A percentile compares a stretch with the other conserved stretches of the same genome.
phyloP scores from a whole-genome alignment of 1,140 invertebrate species.

The Laupala kohalensis region DNA sequence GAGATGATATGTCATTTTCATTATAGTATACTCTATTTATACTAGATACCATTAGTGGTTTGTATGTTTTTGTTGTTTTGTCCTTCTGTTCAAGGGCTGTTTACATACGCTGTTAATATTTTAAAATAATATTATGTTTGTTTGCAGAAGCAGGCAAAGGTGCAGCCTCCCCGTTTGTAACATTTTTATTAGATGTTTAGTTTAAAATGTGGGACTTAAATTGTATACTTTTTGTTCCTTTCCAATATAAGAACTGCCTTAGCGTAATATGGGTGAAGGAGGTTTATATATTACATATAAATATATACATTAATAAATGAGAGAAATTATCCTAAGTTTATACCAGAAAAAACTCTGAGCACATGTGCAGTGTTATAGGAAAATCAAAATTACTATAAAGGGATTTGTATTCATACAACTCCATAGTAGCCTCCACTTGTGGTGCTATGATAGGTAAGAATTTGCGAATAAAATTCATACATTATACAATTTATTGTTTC shows the following conservation, averaged over 20 bases:
- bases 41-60: background rate
- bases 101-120: background rate
- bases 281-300: conserved; percentile 5
- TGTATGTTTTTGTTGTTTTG: background rate
- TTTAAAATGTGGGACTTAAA: background rate
- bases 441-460: conserved; percentile 4
- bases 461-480: conserved; percentile 2
- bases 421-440: background rate
- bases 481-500: background rate
- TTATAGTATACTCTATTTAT: background rate
- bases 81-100: background rate
- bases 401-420: background rate
- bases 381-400: background rate
- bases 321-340: background rate
- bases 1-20: background rate
- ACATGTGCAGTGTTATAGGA: background rate
- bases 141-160: background rate
- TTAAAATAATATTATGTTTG: background rate
- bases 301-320: conserved; percentile 1
- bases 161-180: conserved; percentile 6
- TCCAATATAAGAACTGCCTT: conserved; percentile 8
- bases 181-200: background rate
- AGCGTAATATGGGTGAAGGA: conserved; percentile 12
- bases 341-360: background rate
- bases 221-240: conserved; percentile 1